Conservation (phyloP, 1,140 invertebrate species). For the Lethocerus indicus region DNA sequence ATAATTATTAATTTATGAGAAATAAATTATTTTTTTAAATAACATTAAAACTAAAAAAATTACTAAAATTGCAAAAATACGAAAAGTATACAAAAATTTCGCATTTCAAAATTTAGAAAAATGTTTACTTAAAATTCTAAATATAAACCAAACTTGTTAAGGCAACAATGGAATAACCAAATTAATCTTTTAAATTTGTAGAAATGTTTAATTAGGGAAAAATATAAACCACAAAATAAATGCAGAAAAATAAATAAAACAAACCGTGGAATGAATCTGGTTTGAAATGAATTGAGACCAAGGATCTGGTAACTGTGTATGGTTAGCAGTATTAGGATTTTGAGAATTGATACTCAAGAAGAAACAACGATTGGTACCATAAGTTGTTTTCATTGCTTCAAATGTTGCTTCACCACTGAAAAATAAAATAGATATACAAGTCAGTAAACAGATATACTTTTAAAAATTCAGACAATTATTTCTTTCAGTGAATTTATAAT, state of each 20-base stretch:
- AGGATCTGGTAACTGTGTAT: slow-evolving; percentile 53
- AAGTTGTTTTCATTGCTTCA: slow-evolving; percentile 67
- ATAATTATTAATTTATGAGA: too few species aligned
- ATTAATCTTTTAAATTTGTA: too few species aligned
- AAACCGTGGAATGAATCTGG: slow-evolving; percentile 29
- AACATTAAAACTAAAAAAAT: not conserved
- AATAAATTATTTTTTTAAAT: slow-evolving; percentile 39
- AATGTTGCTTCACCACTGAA: slow-evolving; percentile 63
- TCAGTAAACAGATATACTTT: too few species aligned
- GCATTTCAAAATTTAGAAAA: not conserved
- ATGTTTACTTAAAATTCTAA: not conserved
- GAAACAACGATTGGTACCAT: slow-evolving; percentile 72
- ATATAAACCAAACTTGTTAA: too few species aligned
- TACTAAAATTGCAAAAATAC: not conserved
- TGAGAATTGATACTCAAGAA: slow-evolving; percentile 75
- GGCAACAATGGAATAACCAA: too few species aligned
- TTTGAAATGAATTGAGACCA: slow-evolving; percentile 64
- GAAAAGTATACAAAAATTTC: too few species aligned
- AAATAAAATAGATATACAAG: slow-evolving; percentile 16
- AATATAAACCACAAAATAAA: too few species aligned
- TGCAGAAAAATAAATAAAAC: not conserved
- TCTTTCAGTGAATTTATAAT: too few species aligned
- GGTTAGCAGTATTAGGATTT: slow-evolving; percentile 31
- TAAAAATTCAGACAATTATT: too few species aligned
- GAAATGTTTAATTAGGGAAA: too few species aligned